These are phyloP conservation scores for Apolygus lucorum DNA, from an alignment of 1,140 invertebrate species.

Conservation along the genomic window DNA sequence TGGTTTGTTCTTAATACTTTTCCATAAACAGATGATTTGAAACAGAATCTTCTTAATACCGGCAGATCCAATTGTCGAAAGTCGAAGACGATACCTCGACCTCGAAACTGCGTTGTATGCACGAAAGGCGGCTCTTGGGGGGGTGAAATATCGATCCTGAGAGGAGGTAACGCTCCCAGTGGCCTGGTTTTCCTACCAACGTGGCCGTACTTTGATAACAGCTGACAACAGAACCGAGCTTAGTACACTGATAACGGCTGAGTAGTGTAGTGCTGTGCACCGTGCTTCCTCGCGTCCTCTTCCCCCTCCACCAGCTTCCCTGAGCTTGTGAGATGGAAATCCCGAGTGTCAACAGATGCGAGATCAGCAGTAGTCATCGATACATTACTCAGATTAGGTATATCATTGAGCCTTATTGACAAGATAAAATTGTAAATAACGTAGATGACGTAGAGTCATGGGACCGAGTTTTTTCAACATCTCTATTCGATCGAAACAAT, in stretches of 20 bases:
- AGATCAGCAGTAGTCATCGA: background rate
- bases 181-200: background rate
- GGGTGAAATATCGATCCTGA: background rate
- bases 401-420: no score
- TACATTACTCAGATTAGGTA: no score
- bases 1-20: no score
- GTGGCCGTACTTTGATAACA: background rate
- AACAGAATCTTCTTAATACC: no score
- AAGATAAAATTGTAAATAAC: no score
- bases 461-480: no score
- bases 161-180: background rate
- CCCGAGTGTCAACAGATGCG: background rate
- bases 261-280: constrained; percentile 6
- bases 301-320: background rate
- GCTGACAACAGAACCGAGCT: background rate
- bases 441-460: no score
- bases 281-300: background rate
- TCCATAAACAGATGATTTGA: no score
- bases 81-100: no score
- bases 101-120: constrained; percentile 1
- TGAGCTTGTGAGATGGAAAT: background rate
- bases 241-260: constrained; percentile 5
- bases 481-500: no score
- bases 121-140: background rate
- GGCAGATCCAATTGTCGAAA: no score